Base-by-base conservation (phyloP, 2,113 vertebrate species). In the Xiphias gladius region DNA sequence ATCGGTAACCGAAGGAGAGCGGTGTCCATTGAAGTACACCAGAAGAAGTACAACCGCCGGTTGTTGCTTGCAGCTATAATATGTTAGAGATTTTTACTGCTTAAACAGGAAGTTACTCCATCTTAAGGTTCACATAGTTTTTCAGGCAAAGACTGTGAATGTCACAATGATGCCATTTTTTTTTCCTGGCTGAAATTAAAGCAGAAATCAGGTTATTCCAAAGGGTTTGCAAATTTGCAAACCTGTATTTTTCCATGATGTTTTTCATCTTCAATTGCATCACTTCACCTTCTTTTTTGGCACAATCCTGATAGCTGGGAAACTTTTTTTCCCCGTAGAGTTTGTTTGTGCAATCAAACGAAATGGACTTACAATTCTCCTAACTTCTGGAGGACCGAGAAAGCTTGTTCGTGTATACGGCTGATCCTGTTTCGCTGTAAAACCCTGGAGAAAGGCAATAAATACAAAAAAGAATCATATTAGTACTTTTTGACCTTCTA, bases 351-450 rank as follows among this genome's bases (percentile, higher is more conserved):
- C 5, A 20, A 39, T 37, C 3, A 20, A 77, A 78, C 5, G 61
- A 65, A 67, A 64, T 55, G 1, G 58, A 97, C 97, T 97, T 93
- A 99, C 98, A 99, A 84, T 94, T 99, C 98, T 71, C 96, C 96
- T 50, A 99, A 94, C 89, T 95, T 97, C 37, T 94, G 96, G 24
- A 98, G 96, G 80, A 96, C 91, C n/a, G 96, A 95, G 80, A 99
- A 98, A 13, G 96, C 95, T 74, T 97, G 95, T 82, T 97, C 96
- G 46, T 95, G 94, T 82, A 99, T 90, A 37, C 95, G 91, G 67
- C 87, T 96, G 88, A 99, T 98, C 96, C 95, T 94, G 91, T 99
- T 99, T 80, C 89, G 86, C 84, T 97, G 96, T 88, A 99, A 91
- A 79, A 98, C 96, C 64, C 98, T 99, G 91, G 16, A 94, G 92